Evolutionary conservation across 2,113 vertebrate species (phyloP).

Genomic region (Cyanoliseus patagonus): DNA sequence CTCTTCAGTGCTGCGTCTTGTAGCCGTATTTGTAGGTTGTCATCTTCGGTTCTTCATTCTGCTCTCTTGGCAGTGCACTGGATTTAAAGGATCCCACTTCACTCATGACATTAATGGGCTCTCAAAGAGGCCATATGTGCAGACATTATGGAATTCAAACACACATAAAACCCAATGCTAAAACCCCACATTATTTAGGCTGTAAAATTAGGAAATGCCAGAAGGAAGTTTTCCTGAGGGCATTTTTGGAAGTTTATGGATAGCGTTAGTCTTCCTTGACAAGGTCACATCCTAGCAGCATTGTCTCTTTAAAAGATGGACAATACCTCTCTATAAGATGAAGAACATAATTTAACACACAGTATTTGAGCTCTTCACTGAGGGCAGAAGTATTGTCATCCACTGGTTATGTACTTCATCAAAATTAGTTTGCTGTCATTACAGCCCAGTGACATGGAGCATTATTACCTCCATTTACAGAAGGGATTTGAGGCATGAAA

Average conservation of each 20-base stretch:
- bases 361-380: neutral
- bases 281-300: neutral
- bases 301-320: neutral
- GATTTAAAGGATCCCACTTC: neutral
- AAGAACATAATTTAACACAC: neutral
- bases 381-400: neutral
- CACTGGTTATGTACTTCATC: neutral
- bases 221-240: neutral
- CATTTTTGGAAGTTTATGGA: neutral
- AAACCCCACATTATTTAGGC: neutral
- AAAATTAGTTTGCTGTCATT: slow-evolving; percentile 36
- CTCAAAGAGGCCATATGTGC: neutral
- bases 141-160: neutral
- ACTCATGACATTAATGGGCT: neutral
- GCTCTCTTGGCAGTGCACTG: neutral
- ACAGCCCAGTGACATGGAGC: neutral
- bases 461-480: neutral
- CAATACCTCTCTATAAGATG: neutral
- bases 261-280: neutral
- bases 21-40: neutral
- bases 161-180: neutral
- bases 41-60: neutral
- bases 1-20: neutral
- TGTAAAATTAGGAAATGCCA: neutral
- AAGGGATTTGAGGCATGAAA: slow-evolving; percentile 1